Evolutionary conservation across 1,140 invertebrate species (phyloP), one percentile per base, ranked within the genome.

Genomic region (Drosophila neocordata): DNA sequence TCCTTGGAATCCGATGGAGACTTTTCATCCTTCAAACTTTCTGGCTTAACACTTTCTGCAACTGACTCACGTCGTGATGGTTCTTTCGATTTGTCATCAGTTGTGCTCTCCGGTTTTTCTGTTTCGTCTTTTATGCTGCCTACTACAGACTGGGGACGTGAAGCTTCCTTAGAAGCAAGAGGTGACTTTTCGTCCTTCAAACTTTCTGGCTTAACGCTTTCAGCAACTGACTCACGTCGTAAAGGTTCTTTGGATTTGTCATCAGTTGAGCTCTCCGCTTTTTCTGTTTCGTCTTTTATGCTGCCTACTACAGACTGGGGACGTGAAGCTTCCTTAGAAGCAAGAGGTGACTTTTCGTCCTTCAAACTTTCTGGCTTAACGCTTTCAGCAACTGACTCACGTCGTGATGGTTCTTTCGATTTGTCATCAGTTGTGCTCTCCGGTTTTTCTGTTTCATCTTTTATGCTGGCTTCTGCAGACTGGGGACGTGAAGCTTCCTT

Each of bases 251-350:
- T 35, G 9, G 9, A 48, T 24, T 27, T 24, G 8, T 70, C 66
- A 31, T 60, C 67, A 53, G 62, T 55, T 31, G n/a, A 34, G 22
- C 65, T 69, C 48, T 73, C 48, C 8, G 61, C 51, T 24, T 61
- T 64, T 13, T 24, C 38, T n/a, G 31, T 3, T 22, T 63, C 60
- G 18, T 63, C 55, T 52, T 64, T 65, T 9, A 55, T 44, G 41
- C 31, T 69, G 7, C 61, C 68, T 2, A 65, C 61, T 9, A 13
- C 48, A n/a, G 72, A 75, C 41, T 13, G 51, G 9, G 63, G 72
- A 58, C 64, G 18, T 4, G 69, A 59, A 12, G 69, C 41, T 35
- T 75, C 69, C 44, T 85, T 77, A 1, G 74, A 77, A 52, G 41
- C 51, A 12, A 20, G 5, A n/a, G n/a, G n/a, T 0, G 63, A 65